A percentile compares a stretch with the other conserved stretches of the same genome.
Evolutionary conservation across 2,113 vertebrate species (phyloP).

Genomic region (Oreochromis niloticus): DNA sequence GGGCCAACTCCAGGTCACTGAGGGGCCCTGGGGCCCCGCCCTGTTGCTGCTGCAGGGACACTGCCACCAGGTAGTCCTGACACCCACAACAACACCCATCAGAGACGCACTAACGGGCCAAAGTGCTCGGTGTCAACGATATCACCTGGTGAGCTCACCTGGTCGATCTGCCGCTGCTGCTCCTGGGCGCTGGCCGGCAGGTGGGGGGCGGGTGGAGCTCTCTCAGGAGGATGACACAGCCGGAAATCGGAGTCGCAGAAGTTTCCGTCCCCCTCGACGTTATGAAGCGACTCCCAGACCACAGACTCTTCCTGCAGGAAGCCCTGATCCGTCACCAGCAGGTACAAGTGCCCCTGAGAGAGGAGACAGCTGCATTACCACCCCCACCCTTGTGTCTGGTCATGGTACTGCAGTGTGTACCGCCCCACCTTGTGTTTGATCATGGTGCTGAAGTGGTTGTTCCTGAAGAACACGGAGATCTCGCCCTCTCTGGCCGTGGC

Average conservation of each 20-base stretch:
- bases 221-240: slow-evolving; percentile 76
- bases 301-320: slow-evolving; percentile 85
- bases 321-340: slow-evolving; percentile 92
- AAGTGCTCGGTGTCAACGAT: fast-evolving
- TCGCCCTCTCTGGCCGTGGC: slow-evolving; percentile 78
- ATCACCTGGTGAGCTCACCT: slow-evolving; percentile 51
- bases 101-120: fast-evolving
- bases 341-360: slow-evolving; percentile 85
- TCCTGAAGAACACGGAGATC: slow-evolving; percentile 92
- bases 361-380: background rate
- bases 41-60: slow-evolving; percentile 84
- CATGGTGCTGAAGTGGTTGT: slow-evolving; percentile 91
- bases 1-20: slow-evolving; percentile 89
- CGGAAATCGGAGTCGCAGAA: slow-evolving; percentile 87
- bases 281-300: slow-evolving; percentile 92
- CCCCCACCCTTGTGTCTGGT: slow-evolving; percentile 82
- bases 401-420: slow-evolving; percentile 71
- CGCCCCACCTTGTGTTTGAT: slow-evolving; percentile 81
- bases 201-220: background rate
- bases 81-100: background rate
- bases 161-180: slow-evolving; percentile 85
- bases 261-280: slow-evolving; percentile 89
- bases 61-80: slow-evolving; percentile 88
- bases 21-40: slow-evolving; percentile 64
- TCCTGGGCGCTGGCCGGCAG: slow-evolving; percentile 45